Evolutionary conservation across 2,888 invertebrate genomes (phyloP), one percentile per base, ranked within the genome.

Genomic region (Galerucella nymphaeae): DNA sequence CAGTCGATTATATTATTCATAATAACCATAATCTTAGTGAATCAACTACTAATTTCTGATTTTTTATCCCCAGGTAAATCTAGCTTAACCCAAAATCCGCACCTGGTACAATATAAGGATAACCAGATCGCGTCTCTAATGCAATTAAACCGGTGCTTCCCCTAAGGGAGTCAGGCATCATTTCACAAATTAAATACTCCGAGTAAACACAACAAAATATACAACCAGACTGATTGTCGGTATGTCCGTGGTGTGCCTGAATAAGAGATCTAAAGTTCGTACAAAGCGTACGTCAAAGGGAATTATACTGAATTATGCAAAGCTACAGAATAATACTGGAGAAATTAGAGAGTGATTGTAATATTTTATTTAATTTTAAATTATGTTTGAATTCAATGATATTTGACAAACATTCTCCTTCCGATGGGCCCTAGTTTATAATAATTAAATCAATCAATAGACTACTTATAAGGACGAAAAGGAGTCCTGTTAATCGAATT

Each of bases 161-260:
- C 71, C 62, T 63, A 10, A 73, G 75, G 77, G 79, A 75, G 79
- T 79, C 78, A 79, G 76, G 79, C 77, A 73, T 76, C 79, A 79
- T 80, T 79, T 77, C 75, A 76, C 78, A 79, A 76, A 79, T 79
- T 79, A 79, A 80, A 79, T 78, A 78, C 75, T 76, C 77, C 74
- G 75, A 73, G 78, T 77, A 79, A 78, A 80, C 78, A 79, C 58
- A 70, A 69, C 63, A 53, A 73, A 77, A 76, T 76, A 70, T 72
- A 74, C 70, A 62, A 53, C 70, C 55, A 66, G 72, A 50, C 63
- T 73, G 73, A 73, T 73, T 71, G 73, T 70, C 53, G 42, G 67
- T 66, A 16, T 9, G 61, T 42, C 18, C 57, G 63, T 41, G 23
- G 63, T 64, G 57, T 57, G 62, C 59, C 53, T 58, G 69, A 69